Percentiles rank a stretch among this genome's conserved stretches.
phyloP scores from a whole-genome alignment of 2,113 vertebrate species.

The Caranx ignobilis region DNA sequence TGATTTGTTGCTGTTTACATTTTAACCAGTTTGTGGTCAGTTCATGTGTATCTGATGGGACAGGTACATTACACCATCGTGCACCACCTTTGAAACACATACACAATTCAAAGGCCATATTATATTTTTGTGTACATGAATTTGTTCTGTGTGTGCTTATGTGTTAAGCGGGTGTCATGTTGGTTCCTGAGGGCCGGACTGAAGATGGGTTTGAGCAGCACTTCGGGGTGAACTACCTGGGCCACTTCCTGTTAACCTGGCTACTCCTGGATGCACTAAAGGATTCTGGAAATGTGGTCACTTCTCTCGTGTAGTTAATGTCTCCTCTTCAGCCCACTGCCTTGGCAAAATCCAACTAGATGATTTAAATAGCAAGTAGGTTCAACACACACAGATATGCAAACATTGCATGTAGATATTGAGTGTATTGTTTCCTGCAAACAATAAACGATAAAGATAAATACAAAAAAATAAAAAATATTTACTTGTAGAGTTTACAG shows the following conservation, averaged over 20 bases:
- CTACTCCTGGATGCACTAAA: slow-evolving; percentile 89
- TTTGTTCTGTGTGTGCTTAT: slow-evolving; percentile 8
- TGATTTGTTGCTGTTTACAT: no score
- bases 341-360: slow-evolving; percentile 83
- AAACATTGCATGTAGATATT: background rate
- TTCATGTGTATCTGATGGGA: no score
- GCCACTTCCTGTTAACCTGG: slow-evolving; percentile 92
- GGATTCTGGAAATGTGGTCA: slow-evolving; percentile 78
- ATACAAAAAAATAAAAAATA: background rate
- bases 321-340: slow-evolving; percentile 91
- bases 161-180: slow-evolving; percentile 90
- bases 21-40: no score
- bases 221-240: slow-evolving; percentile 91
- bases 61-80: no score
- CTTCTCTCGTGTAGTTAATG: slow-evolving; percentile 85
- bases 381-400: background rate
- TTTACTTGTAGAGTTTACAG: background rate
- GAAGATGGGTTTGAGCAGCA: slow-evolving; percentile 91
- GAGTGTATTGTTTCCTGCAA: background rate
- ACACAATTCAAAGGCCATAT: background rate
- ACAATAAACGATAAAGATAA: background rate
- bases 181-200: slow-evolving; percentile 87
- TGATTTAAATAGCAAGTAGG: slow-evolving; percentile 88
- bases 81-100: background rate
- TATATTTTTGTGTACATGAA: background rate